Conservation (phyloP, 2,113 vertebrate genomes). For the Ancistrus triradiatus region DNA sequence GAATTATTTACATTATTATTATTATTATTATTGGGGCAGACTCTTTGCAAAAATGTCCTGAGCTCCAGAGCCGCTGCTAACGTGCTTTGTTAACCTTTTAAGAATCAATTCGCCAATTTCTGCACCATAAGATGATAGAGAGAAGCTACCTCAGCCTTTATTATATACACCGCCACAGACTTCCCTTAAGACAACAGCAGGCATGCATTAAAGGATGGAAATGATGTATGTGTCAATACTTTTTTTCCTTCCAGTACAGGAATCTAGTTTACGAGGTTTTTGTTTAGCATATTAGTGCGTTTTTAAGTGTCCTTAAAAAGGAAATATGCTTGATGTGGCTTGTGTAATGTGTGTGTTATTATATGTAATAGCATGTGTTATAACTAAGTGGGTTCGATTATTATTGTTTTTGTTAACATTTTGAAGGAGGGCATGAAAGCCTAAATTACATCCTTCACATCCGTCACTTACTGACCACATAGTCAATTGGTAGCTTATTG, state of each 20-base stretch:
- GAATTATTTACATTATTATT: too few species aligned
- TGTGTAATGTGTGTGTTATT: constrained; percentile 4
- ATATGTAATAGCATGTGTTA: constrained; percentile 26
- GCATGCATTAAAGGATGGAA: too few species aligned
- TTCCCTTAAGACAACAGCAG: not conserved
- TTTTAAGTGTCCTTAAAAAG: not conserved
- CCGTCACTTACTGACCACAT: not conserved
- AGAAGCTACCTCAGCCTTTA: too few species aligned
- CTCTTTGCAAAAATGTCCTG: too few species aligned
- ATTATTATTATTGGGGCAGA: too few species aligned
- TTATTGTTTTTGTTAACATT: not conserved
- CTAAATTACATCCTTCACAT: not conserved
- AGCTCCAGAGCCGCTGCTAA: too few species aligned
- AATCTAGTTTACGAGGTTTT: not conserved
- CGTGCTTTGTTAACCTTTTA: too few species aligned
- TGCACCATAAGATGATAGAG: too few species aligned
- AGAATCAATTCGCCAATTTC: too few species aligned
- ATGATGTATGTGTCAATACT: too few species aligned
- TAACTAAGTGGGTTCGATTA: not conserved
- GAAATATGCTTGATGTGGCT: not conserved
- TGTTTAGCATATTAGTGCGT: not conserved
- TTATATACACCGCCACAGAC: too few species aligned
- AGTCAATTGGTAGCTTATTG: not conserved
- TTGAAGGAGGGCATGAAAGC: not conserved
- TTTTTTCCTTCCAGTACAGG: too few species aligned